These are phyloP conservation scores for Drosophila tani DNA, from an alignment of 1,140 invertebrate genomes.

Conservation along the genomic window DNA sequence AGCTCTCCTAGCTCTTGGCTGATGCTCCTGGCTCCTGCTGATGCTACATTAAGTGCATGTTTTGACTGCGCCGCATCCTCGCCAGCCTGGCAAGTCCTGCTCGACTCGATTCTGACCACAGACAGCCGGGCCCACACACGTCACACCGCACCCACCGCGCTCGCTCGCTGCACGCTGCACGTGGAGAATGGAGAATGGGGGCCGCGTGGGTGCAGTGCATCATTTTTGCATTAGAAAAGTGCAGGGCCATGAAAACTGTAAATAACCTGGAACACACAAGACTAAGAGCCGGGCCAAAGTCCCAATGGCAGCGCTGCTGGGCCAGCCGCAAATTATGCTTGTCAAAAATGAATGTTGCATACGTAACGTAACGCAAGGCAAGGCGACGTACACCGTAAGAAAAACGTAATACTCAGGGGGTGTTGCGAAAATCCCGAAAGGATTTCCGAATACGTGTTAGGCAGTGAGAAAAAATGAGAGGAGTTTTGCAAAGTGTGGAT, in stretches of 20 bases:
- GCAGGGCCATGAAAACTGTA: conserved; percentile 72
- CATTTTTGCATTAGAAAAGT: conserved; percentile 83
- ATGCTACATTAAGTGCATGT: conserved; percentile 67
- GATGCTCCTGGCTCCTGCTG: conserved; percentile 43
- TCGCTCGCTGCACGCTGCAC: not conserved
- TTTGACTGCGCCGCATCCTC: conserved; percentile 59
- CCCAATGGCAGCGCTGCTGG: conserved; percentile 42
- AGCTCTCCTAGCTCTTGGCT: conserved; percentile 1
- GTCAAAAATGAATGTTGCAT: conserved; percentile 83
- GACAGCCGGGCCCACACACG: conserved; percentile 23
- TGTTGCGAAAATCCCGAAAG: not conserved
- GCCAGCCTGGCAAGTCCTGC: conserved; percentile 9
- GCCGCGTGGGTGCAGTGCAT: conserved; percentile 73
- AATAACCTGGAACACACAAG: conserved; percentile 62
- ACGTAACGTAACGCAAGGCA: conserved; percentile 66
- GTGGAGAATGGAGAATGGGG: not conserved
- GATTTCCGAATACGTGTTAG: not conserved
- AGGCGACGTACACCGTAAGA: conserved; percentile 42
- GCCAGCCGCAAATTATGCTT: conserved; percentile 78
- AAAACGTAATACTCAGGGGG: conserved; percentile 8
- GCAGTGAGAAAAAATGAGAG: not conserved
- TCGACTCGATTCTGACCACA: conserved; percentile 61
- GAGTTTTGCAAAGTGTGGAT: too few relatives aligned
- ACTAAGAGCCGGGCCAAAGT: conserved; percentile 35
- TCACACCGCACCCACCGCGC: conserved; percentile 12